Evolutionary conservation across 2,888 invertebrate species (phyloP).

Genomic region (Platypus cylindrus): DNA sequence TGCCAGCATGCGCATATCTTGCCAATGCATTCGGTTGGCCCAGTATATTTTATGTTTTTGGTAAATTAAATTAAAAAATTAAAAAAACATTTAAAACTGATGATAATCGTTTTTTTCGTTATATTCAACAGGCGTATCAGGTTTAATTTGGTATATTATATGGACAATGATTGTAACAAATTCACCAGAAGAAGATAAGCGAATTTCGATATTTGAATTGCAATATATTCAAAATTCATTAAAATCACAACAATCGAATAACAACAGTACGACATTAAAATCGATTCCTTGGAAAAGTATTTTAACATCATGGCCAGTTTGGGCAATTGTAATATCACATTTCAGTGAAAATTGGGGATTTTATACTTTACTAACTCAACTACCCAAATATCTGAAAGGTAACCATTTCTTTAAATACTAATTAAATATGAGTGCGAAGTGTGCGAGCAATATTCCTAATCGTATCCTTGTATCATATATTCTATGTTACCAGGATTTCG

Average conservation of each 20-base stretch:
- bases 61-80: constrained; percentile 11
- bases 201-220: constrained; percentile 58
- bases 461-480: too few species aligned
- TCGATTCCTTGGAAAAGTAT: constrained; percentile 73
- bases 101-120: neutral
- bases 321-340: constrained; percentile 73
- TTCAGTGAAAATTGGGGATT: constrained; percentile 87
- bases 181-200: constrained; percentile 60
- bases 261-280: too few species aligned
- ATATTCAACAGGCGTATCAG: constrained; percentile 42
- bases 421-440: neutral
- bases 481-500: too few species aligned
- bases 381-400: constrained; percentile 78
- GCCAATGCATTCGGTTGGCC: constrained; percentile 65
- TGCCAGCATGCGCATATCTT: constrained; percentile 65
- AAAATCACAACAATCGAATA: too few species aligned
- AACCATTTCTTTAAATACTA: constrained; percentile 14
- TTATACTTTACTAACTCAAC: constrained; percentile 69
- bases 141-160: constrained; percentile 55
- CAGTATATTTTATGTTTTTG: constrained; percentile 68
- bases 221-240: constrained; percentile 56
- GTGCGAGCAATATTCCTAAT: too few species aligned
- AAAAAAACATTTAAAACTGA: neutral
- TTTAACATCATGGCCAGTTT: constrained; percentile 62
- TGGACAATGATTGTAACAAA: constrained; percentile 64